phyloP scores from a whole-genome alignment of 2,113 vertebrate genomes.

The Caracal caracal region DNA sequence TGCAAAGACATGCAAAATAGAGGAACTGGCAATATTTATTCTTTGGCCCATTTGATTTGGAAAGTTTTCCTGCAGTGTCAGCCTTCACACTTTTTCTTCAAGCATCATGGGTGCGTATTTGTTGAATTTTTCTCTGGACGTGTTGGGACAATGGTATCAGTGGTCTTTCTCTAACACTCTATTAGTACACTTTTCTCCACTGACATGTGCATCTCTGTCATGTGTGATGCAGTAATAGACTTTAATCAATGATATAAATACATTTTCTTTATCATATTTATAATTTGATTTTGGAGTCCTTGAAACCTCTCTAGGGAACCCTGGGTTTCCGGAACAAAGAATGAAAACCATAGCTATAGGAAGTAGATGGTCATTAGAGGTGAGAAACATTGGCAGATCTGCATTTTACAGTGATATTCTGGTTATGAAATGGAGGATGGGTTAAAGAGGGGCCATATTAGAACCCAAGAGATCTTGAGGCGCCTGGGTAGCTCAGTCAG shows the following conservation, averaged over 20 bases:
- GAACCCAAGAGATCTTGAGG: neutral
- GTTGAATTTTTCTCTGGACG: neutral
- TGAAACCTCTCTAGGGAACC: neutral
- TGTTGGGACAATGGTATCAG: neutral
- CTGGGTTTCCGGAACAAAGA: neutral
- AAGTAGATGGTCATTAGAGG: neutral
- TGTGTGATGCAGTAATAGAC: neutral
- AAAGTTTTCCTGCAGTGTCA: neutral
- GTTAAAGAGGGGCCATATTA: neutral
- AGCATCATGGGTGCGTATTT: neutral
- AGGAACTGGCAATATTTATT: neutral
- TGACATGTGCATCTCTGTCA: neutral
- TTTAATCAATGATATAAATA: neutral
- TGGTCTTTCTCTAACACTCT: neutral
- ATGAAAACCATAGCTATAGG: neutral
- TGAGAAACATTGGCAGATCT: neutral
- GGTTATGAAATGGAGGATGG: neutral
- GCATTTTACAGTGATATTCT: neutral
- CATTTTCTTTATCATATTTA: slow-evolving; percentile 9
- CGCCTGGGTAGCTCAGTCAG: too few species aligned
- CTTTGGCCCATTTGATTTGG: neutral
- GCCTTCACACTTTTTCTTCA: neutral
- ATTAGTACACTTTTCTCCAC: neutral
- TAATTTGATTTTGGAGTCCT: slow-evolving; percentile 3
- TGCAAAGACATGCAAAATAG: neutral